These are phyloP conservation scores for Eutrigla gurnardus DNA, from an alignment of 2,797 vertebrate species.

Conservation along the genomic window DNA sequence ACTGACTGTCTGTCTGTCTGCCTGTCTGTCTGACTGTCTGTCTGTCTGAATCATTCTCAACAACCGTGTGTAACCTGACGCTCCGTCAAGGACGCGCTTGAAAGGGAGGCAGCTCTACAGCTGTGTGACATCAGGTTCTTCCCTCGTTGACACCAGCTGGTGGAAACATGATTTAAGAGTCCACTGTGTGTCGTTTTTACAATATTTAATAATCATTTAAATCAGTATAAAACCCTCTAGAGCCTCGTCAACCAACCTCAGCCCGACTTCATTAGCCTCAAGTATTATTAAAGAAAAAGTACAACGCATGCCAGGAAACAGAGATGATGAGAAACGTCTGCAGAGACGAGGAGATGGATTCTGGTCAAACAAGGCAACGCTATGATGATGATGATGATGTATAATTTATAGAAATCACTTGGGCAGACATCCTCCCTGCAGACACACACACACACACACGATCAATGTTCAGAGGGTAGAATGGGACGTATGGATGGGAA, in stretches of 20 bases:
- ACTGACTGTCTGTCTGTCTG: slow-evolving; percentile 40
- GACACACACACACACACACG: slow-evolving; percentile 32
- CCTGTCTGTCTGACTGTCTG: slow-evolving; percentile 20
- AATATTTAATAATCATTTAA: background rate
- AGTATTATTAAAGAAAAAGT: no score
- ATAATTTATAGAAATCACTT: slow-evolving; percentile 80
- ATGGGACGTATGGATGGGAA: slow-evolving; percentile 29
- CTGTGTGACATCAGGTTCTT: slow-evolving; percentile 18
- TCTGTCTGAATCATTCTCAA: slow-evolving; percentile 42
- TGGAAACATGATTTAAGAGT: background rate
- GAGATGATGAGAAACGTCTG: background rate
- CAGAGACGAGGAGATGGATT: background rate
- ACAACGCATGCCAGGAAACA: no score
- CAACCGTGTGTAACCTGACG: slow-evolving; percentile 70
- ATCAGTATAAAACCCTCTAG: no score
- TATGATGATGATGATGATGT: slow-evolving; percentile 63
- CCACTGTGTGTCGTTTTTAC: background rate
- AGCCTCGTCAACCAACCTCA: no score
- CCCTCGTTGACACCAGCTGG: slow-evolving; percentile 21
- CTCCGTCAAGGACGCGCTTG: slow-evolving; percentile 61
- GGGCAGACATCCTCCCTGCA: slow-evolving; percentile 54
- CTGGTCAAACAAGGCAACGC: slow-evolving; percentile 44
- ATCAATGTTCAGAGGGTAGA: slow-evolving; percentile 67
- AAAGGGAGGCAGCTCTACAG: slow-evolving; percentile 36
- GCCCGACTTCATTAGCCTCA: no score